Conservation (phyloP, 2,797 vertebrate genomes). For the Zalophus californianus region DNA sequence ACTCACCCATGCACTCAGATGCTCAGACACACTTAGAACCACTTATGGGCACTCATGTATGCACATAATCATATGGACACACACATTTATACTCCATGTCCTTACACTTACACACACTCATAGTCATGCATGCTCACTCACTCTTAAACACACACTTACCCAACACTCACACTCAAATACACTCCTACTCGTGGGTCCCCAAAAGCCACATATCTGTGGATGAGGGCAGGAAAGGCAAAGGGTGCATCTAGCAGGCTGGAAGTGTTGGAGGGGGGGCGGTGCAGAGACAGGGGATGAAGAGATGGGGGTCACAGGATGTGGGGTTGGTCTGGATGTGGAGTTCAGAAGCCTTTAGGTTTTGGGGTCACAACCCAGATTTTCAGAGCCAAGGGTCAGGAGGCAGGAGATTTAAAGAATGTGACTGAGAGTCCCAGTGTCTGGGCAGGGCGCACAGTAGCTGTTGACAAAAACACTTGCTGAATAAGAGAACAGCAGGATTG, state of each 20-base stretch:
- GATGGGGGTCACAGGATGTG: not conserved
- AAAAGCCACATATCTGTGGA: not conserved
- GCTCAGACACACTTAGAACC: not conserved
- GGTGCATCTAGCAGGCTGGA: not conserved
- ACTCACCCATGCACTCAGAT: not conserved
- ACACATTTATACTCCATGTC: not conserved
- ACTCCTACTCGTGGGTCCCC: not conserved
- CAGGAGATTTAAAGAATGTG: not conserved
- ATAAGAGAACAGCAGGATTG: not conserved
- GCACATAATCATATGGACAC: not conserved
- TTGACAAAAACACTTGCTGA: not conserved
- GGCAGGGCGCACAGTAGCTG: not conserved
- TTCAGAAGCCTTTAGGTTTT: constrained; percentile 26
- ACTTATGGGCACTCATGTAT: not conserved
- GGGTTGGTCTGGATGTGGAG: not conserved
- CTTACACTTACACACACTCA: not conserved
- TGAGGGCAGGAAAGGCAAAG: not conserved
- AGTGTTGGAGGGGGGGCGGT: not conserved
- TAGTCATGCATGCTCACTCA: not conserved
- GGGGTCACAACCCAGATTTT: constrained; percentile 55
- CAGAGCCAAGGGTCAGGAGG: constrained; percentile 14
- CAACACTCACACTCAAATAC: not conserved
- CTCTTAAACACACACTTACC: not conserved
- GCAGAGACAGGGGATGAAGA: not conserved
- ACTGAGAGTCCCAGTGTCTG: not conserved